These are phyloP conservation scores for Acanthosepion lycidas DNA, from an alignment of 2,888 invertebrate species.

Conservation along the genomic window DNA sequence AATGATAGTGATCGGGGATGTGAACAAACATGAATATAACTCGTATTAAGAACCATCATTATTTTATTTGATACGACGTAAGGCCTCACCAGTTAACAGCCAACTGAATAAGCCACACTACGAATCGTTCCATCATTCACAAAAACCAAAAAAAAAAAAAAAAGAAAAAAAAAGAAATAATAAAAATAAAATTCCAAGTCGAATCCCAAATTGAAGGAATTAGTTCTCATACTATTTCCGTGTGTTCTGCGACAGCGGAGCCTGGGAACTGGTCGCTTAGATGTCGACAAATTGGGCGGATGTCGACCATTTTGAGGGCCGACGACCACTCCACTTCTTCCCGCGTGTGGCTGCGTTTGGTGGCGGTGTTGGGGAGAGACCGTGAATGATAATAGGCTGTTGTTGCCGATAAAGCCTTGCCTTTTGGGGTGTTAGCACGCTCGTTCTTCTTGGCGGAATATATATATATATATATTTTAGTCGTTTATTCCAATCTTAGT, in stretches of 20 bases:
- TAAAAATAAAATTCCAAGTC: background rate
- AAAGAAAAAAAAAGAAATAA: too few species aligned
- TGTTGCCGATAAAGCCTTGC: background rate
- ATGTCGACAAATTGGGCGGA: background rate
- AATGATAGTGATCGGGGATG: too few species aligned
- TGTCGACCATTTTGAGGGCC: background rate
- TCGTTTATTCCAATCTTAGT: background rate
- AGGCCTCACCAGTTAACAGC: too few species aligned
- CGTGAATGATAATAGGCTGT: background rate
- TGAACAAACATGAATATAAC: too few species aligned
- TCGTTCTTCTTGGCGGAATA: too few species aligned
- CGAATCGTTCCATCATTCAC: background rate
- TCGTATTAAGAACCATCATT: too few species aligned
- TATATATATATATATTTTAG: background rate
- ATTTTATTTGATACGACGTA: too few species aligned
- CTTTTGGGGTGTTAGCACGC: background rate
- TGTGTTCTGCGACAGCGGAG: background rate
- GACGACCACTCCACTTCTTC: background rate
- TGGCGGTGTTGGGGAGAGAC: too few species aligned
- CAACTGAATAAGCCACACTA: background rate
- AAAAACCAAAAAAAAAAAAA: background rate
- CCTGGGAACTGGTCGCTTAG: slow-evolving; percentile 6
- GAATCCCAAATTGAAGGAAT: background rate
- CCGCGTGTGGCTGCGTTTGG: background rate
- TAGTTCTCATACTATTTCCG: background rate